Evolutionary conservation across 37 sponge, comb jelly and placozoan genomes (phyloP), one percentile per base, ranked within the genome.

Genomic region (Dysidea cf. avara): DNA sequence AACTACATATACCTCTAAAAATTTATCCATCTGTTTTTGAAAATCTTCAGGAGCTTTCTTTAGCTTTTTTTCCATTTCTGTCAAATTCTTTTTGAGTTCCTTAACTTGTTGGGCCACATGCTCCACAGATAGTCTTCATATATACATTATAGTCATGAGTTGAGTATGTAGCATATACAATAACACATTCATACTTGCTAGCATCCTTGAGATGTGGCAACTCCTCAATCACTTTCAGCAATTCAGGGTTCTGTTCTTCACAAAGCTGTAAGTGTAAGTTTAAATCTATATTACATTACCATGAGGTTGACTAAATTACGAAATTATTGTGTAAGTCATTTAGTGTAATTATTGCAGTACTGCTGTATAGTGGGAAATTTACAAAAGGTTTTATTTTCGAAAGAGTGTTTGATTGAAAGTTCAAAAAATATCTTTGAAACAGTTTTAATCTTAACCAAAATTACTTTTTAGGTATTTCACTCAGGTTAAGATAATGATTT

Each of bases 21-120:
- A 92, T 37, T 68, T 32, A 17, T 68, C 76, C 21, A 86, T 53
- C 47, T 86, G 87, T 2, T 60, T 51, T 49, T 83, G 60, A 35
- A 92, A 53, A 54, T 92, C 92, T 18, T 92, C 87, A 35, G 90
- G 90, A 43, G 83, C 80, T 25, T 76, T 83, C 56, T 83, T 86
- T 21, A 39, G 18, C 33, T 75, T 92, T 50, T 82, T 79, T 56
- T 86, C 60, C 49, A 92, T 38, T 1, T 38, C 39, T n/a, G 71
- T 79, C 6, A 92, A 67, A 26, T 83, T 73, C 25, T 55, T 46
- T 22, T 38, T 63, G 76, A 92, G 67, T 49, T 86, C 76, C 3
- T 36, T 20, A 12, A 89, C 72, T 52, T 89, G 76, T 0, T 64
- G 61, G 0, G 80, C 26, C 52, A 89, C 58, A 54, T 69, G 80